Base-by-base conservation (phyloP, 2,797 vertebrate species). In the Lindbergichthys nudifrons region DNA sequence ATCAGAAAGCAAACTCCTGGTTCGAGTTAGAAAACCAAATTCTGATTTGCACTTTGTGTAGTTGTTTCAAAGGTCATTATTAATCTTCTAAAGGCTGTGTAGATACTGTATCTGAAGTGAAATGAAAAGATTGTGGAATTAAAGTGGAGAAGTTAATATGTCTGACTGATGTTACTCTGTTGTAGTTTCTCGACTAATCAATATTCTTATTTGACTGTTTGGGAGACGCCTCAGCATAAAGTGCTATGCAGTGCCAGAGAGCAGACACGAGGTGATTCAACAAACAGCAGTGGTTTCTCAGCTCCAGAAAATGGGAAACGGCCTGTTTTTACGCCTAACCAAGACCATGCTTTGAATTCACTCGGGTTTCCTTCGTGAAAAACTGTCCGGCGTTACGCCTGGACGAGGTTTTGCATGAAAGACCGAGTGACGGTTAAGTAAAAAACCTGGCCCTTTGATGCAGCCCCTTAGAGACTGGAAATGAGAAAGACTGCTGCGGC, bases 371-470 rank as follows among this genome's bases (percentile, higher is more conserved):
- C 78, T 86, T 88, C 88, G n/a, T 87, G 92, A 51, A 94, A 94
- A 94, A 77, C 74, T 77, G 85, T 65, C 77, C 26, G 6, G 72
- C 14, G 60, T 63, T 43, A 13, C 3, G 32, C 65, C 15, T 64
- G 63, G 64, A 74, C 72, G 79, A 89, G 42, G 82, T 95, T 95
- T 94, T 91, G 74, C 94, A 78, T 21, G 86, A 92, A 93, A 77
- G 77, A 75, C 79, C 80, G 89, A 94, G 92, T 85, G 92, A 82
- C 87, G 93, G 93, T 95, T 95, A 90, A 93, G 73, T 92, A 91
- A 91, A 94, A 94, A 95, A 95, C 93, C 36, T 90, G 89, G 93
- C 94, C 93, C 91, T 94, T 93, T 96, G 95, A 96, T 96, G 95
- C 95, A 96, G 90, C 94, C 95, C 94, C 80, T 84, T 61, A 16